Conservation (phyloP, 2,113 vertebrate species). For the Labeo catla region DNA sequence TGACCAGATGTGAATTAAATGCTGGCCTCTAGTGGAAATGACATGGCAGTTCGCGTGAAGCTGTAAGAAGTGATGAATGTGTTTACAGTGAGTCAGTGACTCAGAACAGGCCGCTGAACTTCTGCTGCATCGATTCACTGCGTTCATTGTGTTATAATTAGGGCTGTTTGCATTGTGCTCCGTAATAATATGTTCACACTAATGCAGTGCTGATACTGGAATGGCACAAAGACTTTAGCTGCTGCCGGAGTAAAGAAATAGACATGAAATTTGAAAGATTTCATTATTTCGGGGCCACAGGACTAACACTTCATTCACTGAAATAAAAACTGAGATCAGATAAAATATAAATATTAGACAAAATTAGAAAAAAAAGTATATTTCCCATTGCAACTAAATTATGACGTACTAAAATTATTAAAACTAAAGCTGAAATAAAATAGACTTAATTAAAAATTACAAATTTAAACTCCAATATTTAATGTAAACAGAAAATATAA, state of each 20-base stretch:
- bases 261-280: background rate
- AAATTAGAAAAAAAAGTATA: no score
- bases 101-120: background rate
- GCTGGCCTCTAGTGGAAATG: slow-evolving; percentile 64
- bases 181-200: background rate
- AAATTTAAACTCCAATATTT: no score
- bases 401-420: no score
- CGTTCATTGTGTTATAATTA: background rate
- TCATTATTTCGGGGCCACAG: no score
- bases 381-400: no score
- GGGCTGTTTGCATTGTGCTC: background rate
- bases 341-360: no score
- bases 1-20: slow-evolving; percentile 44
- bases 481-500: no score
- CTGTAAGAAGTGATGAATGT: background rate
- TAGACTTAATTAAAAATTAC: no score
- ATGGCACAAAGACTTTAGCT: background rate
- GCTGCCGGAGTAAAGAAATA: no score
- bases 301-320: no score
- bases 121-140: background rate
- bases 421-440: no score
- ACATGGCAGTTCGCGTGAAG: background rate
- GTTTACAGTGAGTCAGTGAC: background rate
- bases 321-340: no score
- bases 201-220: background rate